Evolutionary conservation across 2,888 invertebrate species (phyloP), one percentile per base, ranked within the genome.

Genomic region (Cephonodes hylas): DNA sequence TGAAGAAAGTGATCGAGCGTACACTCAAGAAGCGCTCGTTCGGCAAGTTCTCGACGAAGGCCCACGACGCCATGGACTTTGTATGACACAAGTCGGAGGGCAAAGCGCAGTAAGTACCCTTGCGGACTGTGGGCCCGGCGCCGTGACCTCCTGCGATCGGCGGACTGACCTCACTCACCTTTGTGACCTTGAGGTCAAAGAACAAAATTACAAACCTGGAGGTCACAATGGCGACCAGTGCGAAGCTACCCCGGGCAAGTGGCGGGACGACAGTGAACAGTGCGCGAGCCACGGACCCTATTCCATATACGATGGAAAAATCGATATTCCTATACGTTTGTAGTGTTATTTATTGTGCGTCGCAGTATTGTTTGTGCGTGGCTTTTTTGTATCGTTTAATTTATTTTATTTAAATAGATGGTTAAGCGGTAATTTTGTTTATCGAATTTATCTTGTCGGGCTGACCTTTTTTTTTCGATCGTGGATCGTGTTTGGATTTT

Each of bases 1-100:
- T 97, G 31, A 98, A 98, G 89, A 99, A 99, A 84, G 93, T 96
- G 69, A 88, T 96, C 69, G 97, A 98, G 85, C 94, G 97, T 8
- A 93, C 95, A 7, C 83, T 96, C 77, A 95, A 96, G 83, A 94
- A 94, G 82, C 86, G 89, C 0, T 71, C 86, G 1, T 75, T 79
- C 63, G 84, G 86, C 68, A 89, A 88, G 81, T 88, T 83, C 84
- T 75, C 91, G 74, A 72, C 83, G 78, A 91, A 91, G 81, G 75
- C 86, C 23, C 90, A 84, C 69, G 91, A 93, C 73, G 89, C 89
- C 59, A 80, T 96, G 89, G 95, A 96, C 85, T 96, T 96, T 81
- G 96, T 96, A 96, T 96, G 96, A 96, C 95, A 88, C 77, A 89
- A 89, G 83, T 79, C 85, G 73, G 84, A 85, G 71, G 81, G 82